Conservation (phyloP, 2,888 invertebrate genomes). For the Agriotes lineatus region DNA sequence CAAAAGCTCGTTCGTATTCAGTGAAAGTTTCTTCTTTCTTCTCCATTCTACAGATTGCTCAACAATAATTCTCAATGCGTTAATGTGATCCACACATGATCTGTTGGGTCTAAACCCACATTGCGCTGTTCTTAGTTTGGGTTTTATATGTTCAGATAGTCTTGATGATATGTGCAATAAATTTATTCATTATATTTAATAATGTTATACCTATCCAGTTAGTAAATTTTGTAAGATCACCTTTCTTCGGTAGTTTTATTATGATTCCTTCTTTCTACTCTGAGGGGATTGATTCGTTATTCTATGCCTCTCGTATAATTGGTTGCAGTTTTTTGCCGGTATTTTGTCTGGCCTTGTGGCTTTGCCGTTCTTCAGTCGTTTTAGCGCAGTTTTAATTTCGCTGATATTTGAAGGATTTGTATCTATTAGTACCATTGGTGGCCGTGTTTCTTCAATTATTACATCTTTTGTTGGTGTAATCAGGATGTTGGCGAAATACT, state of each 20-base stretch:
- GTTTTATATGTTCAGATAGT: neutral
- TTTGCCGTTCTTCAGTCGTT: neutral
- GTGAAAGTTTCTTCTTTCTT: no score
- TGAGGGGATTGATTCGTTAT: neutral
- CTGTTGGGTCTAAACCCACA: neutral
- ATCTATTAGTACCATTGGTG: neutral
- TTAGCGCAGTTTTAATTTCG: no score
- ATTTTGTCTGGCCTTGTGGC: neutral
- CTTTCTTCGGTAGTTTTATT: no score
- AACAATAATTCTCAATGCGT: no score
- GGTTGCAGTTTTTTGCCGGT: neutral
- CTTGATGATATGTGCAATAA: neutral
- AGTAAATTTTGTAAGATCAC: no score
- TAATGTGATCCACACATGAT: no score
- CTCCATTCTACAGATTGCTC: neutral
- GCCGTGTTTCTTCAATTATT: neutral
- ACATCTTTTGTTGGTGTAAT: neutral
- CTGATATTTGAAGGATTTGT: neutral
- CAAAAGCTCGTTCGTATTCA: neutral
- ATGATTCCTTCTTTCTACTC: neutral
- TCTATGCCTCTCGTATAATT: neutral
- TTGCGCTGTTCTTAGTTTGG: no score
- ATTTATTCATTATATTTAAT: no score
- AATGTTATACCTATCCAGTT: neutral
- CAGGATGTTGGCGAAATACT: neutral